These are phyloP conservation scores for Herpailurus yagouaroundi DNA, from an alignment of 2,113 vertebrate genomes.

Conservation along the genomic window DNA sequence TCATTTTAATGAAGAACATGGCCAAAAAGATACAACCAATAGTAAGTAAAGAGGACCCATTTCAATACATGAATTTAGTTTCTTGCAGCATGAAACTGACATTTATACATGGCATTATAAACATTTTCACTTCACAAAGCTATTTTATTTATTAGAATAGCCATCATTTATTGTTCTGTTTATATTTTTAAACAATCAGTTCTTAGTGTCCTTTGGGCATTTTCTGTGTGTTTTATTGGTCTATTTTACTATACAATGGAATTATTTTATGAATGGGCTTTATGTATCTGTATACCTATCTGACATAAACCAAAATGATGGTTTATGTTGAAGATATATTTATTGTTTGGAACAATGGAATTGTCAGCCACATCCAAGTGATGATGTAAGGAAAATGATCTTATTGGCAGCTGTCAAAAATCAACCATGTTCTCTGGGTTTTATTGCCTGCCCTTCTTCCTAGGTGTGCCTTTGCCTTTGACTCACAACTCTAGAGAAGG, in stretches of 20 bases:
- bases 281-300: not conserved
- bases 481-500: slow-evolving; percentile 73
- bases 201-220: not conserved
- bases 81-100: slow-evolving; percentile 10
- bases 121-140: slow-evolving; percentile 67
- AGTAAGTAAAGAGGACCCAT: slow-evolving; percentile 23
- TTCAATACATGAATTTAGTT: slow-evolving; percentile 48
- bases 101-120: slow-evolving; percentile 35
- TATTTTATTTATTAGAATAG: slow-evolving; percentile 27
- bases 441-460: slow-evolving; percentile 54
- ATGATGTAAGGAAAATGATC: not conserved
- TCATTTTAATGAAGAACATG: slow-evolving; percentile 67
- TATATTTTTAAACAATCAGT: slow-evolving; percentile 26
- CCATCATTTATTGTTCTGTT: slow-evolving; percentile 23
- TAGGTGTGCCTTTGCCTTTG: slow-evolving; percentile 73
- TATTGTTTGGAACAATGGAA: slow-evolving; percentile 57
- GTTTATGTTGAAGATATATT: slow-evolving; percentile 24
- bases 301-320: slow-evolving; percentile 35
- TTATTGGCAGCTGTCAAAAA: slow-evolving; percentile 69
- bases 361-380: slow-evolving; percentile 40
- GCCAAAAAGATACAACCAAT: slow-evolving; percentile 38
- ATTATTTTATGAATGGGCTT: slow-evolving; percentile 3
- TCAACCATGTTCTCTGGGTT: slow-evolving; percentile 15
- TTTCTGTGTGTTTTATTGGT: slow-evolving; percentile 58
- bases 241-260: slow-evolving; percentile 42